A percentile compares a stretch with the other conserved stretches of the same genome.
These are phyloP conservation scores for Porphyrio hochstetteri DNA, from an alignment of 2,113 vertebrate genomes.

Conservation along the genomic window DNA sequence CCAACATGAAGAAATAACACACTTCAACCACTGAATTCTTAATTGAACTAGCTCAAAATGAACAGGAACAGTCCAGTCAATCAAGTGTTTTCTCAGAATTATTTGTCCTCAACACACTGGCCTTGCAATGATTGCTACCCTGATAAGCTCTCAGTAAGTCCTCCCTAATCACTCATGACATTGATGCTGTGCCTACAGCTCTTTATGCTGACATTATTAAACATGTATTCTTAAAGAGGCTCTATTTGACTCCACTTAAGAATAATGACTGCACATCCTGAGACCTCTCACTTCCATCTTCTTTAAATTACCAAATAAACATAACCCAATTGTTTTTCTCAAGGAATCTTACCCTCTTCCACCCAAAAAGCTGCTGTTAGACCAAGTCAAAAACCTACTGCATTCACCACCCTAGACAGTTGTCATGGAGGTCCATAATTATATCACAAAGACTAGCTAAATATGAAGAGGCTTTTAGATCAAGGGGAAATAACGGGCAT, in stretches of 20 bases:
- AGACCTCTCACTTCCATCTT: neutral
- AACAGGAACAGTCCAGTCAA: neutral
- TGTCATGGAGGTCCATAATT: neutral
- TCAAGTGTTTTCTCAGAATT: conserved; percentile 42
- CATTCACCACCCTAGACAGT: neutral
- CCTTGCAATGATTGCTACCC: conserved; percentile 26
- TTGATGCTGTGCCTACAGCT: conserved; percentile 63
- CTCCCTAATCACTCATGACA: conserved; percentile 71
- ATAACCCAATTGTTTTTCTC: neutral
- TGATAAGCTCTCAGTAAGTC: conserved; percentile 71
- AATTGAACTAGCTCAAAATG: conserved; percentile 28
- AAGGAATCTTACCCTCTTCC: neutral
- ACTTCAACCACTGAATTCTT: conserved; percentile 19
- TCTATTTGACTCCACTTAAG: conserved; percentile 46
- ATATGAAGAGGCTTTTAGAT: neutral
- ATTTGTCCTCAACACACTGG: conserved; percentile 55
- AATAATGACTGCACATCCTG: neutral
- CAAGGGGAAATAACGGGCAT: neutral
- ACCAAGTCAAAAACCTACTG: neutral
- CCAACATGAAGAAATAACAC: conserved; percentile 17
- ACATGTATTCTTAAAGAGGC: conserved; percentile 39
- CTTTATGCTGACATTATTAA: conserved; percentile 48
- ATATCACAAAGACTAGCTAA: neutral
- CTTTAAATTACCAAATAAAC: conserved; percentile 19
- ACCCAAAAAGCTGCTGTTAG: neutral